Evolutionary conservation across 2,888 invertebrate genomes (phyloP).

Genomic region (Polydrusus tereticollis): DNA sequence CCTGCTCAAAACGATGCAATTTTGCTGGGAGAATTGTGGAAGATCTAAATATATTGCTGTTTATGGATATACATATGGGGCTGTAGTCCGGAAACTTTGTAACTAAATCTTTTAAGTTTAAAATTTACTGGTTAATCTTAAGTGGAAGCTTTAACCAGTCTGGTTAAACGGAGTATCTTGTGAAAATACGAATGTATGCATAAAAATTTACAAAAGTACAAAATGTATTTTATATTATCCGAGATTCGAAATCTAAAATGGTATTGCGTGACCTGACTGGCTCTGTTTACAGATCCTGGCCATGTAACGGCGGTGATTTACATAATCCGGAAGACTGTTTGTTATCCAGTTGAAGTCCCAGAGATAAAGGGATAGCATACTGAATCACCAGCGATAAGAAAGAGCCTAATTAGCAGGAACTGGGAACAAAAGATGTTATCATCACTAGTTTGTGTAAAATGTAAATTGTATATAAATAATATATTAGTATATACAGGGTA

Average conservation of each 20-base stretch:
- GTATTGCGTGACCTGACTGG: not conserved
- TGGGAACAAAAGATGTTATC: not conserved
- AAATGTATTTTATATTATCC: too few species aligned
- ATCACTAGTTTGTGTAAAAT: not conserved
- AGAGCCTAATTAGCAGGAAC: not conserved
- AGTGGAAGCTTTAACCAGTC: too few species aligned
- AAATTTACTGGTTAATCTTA: too few species aligned
- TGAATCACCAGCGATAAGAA: not conserved
- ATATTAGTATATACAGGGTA: too few species aligned
- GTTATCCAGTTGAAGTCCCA: not conserved
- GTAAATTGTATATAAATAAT: too few species aligned
- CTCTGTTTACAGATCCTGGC: not conserved
- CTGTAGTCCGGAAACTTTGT: too few species aligned
- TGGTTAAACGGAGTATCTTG: too few species aligned
- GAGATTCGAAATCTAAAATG: not conserved
- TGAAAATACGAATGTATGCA: too few species aligned
- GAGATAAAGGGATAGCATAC: not conserved
- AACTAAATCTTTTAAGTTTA: too few species aligned
- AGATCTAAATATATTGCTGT: not conserved
- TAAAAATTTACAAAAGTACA: too few species aligned
- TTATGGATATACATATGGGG: not conserved
- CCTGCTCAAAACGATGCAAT: not conserved
- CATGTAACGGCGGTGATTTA: not conserved
- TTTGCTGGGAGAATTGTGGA: not conserved
- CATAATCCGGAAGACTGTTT: conserved; percentile 3